Percentiles rank a stretch among this genome's conserved stretches.
phyloP scores from a whole-genome alignment of 2,113 vertebrate species.

The Alouatta palliata region DNA sequence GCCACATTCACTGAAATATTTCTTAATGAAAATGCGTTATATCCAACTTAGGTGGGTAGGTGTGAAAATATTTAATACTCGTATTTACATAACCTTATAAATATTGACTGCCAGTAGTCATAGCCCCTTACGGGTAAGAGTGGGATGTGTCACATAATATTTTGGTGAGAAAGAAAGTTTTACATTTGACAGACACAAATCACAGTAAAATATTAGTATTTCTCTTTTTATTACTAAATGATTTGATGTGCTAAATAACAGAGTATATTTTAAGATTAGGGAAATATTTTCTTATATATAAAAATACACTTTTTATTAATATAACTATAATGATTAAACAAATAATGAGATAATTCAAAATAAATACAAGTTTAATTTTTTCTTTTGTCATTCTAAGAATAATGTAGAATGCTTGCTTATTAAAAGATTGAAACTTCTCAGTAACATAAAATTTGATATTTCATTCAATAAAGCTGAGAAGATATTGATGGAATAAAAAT shows the following conservation, averaged over 20 bases:
- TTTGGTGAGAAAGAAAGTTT: background rate
- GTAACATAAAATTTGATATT: background rate
- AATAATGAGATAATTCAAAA: background rate
- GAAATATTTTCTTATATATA: background rate
- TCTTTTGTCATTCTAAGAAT: background rate
- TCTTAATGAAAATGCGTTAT: background rate
- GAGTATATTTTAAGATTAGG: background rate
- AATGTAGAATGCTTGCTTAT: background rate
- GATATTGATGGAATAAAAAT: background rate
- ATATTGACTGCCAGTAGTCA: background rate
- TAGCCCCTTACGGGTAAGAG: background rate
- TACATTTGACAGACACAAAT: background rate
- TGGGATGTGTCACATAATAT: background rate
- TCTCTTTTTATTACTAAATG: background rate
- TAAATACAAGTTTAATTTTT: background rate
- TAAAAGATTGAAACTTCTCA: background rate
- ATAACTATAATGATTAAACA: background rate
- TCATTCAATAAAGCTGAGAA: background rate
- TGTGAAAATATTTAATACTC: background rate
- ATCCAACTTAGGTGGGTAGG: background rate
- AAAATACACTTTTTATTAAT: background rate
- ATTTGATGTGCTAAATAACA: background rate
- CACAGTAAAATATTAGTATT: background rate
- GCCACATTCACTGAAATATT: background rate
- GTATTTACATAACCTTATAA: background rate